phyloP scores from a whole-genome alignment of 2,888 invertebrate genomes.

The Sarcophaga carnaria region DNA sequence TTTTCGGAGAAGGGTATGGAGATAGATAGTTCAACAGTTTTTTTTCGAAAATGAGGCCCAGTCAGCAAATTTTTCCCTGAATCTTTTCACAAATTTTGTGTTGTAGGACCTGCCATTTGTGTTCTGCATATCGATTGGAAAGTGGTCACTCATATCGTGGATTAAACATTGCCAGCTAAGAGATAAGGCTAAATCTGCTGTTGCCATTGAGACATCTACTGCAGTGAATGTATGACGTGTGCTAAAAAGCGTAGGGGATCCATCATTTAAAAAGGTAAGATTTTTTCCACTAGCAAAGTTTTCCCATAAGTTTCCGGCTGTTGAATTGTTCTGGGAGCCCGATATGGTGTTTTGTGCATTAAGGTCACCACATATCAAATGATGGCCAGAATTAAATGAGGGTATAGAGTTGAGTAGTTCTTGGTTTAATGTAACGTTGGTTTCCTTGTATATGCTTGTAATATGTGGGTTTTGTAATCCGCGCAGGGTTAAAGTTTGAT shows the following conservation, averaged over 20 bases:
- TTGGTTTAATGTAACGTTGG: too few species aligned
- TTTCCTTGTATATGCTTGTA: too few species aligned
- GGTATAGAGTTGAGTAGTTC: too few species aligned
- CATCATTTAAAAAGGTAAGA: conserved; percentile 40
- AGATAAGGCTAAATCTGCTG: conserved; percentile 5
- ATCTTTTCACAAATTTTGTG: background rate
- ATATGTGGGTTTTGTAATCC: too few species aligned
- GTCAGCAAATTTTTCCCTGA: too few species aligned
- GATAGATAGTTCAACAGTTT: background rate
- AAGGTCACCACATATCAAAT: too few species aligned
- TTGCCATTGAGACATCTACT: conserved; percentile 45
- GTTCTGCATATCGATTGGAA: conserved; percentile 15
- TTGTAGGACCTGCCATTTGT: background rate
- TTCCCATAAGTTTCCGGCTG: conserved; percentile 26
- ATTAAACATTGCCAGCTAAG: conserved; percentile 19
- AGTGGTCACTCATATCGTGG: conserved; percentile 20
- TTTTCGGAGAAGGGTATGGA: background rate
- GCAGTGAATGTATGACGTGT: conserved; percentile 47
- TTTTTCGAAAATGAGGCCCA: too few species aligned
- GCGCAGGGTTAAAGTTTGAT: too few species aligned
- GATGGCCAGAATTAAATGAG: too few species aligned
- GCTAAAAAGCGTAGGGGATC: conserved; percentile 37
- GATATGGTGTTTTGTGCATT: too few species aligned
- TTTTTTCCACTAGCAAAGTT: conserved; percentile 11
- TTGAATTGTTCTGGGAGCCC: conserved; percentile 4